phyloP scores from a whole-genome alignment of 2,113 vertebrate genomes.

The Ptyas mucosa region DNA sequence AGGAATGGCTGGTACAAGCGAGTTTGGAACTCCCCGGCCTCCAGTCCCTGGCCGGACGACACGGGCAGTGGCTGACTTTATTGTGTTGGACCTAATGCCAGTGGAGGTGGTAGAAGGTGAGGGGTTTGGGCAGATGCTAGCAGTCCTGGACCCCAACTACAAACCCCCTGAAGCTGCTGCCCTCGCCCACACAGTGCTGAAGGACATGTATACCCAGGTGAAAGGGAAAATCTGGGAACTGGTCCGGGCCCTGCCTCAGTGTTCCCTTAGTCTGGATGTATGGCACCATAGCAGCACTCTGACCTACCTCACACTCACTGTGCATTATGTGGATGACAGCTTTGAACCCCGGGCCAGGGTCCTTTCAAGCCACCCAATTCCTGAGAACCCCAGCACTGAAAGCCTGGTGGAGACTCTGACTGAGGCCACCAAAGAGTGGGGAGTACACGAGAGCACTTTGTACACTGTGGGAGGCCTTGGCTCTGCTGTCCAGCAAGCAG shows the following conservation, averaged over 20 bases:
- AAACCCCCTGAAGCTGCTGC: conserved; percentile 57
- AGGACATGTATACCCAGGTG: conserved; percentile 39
- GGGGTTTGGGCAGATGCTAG: conserved; percentile 70
- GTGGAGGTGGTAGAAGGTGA: conserved; percentile 64
- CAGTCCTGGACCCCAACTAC: conserved; percentile 62
- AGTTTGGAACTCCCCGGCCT: not conserved
- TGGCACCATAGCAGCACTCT: conserved; percentile 67
- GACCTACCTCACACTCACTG: conserved; percentile 68
- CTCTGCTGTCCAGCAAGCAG: conserved; percentile 4
- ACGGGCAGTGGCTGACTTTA: conserved; percentile 64
- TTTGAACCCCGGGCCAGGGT: conserved; percentile 64
- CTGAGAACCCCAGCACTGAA: conserved; percentile 36
- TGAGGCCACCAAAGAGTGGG: conserved; percentile 68
- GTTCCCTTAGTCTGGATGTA: conserved; percentile 64
- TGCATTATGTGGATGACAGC: conserved; percentile 64
- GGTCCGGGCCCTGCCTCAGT: conserved; percentile 47
- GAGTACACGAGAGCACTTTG: conserved; percentile 42
- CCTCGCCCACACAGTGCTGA: conserved; percentile 46
- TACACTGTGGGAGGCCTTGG: conserved; percentile 29
- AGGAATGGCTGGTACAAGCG: not conserved
- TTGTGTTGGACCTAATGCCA: conserved; percentile 68
- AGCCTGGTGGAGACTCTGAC: conserved; percentile 53
- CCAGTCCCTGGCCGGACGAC: conserved; percentile 46
- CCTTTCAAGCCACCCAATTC: conserved; percentile 53
- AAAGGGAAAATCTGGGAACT: conserved; percentile 41